Base-by-base conservation (phyloP, 1,140 invertebrate genomes). In the Philopotamus ludificatus region DNA sequence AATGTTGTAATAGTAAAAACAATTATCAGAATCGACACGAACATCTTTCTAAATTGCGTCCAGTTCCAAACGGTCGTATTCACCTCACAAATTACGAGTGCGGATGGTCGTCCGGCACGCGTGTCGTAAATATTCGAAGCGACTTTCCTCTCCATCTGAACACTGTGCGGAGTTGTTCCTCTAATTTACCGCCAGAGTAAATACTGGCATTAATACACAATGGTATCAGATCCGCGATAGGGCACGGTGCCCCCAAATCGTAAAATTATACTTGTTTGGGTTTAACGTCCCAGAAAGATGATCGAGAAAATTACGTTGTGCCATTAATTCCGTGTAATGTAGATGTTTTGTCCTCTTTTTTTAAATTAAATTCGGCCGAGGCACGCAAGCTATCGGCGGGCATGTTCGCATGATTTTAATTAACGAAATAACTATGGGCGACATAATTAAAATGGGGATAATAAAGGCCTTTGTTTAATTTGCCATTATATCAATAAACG, bases 131-230 rank as follows among this genome's bases (percentile, higher is more conserved):
- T 47, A 47, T 47, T 47, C 44, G 18, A 47, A 47, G 44, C 4
- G 10, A 16, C 10, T 47, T 47, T 47, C 18, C 18, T 4, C 18
- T 47, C 44, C 4, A 9, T n/a, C n/a, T 47, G 4, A 47, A 15
- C 18, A 7, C 44, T 47, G 18, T 20, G 15, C 15, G 44, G 44
- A 47, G 22, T 54, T 26, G 3, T 42, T 39, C 21, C 44, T 64
- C 57, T 64, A 64, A 64, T 64, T 64, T 64, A 55, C 18, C 53
- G 62, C 39, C 53, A 57, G 62, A 64, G 53, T 64, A 64, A 64
- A 64, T 64, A 55, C 51, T 15, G n/a, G 25, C 23, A 44, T 64
- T 64, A 55, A 57, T 15, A 23, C 26, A 15, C 10, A 47, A 10
- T 21, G 21, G 23, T 45, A 61, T 61, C 59, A 45, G 60, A 53